Evolutionary conservation across 2,113 vertebrate species (phyloP), one percentile per base, ranked within the genome.

Genomic region (Ptilonorhynchus violaceus): DNA sequence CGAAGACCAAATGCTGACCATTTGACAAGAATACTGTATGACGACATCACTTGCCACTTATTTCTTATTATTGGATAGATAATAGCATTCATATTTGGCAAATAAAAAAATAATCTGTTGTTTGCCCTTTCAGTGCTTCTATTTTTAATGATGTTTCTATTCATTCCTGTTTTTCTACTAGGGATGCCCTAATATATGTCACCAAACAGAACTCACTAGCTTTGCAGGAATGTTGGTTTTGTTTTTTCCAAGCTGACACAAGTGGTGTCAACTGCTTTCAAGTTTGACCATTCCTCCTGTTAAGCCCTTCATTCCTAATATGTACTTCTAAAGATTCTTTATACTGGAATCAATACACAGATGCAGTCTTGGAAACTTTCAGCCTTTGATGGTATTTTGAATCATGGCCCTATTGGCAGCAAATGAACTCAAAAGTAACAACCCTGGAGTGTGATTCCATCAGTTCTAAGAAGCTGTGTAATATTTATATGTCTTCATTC

Each of bases 401-500:
- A 92, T 92, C 93, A 37, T 0, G 4, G 81, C 79, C 86, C 50
- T 84, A n/a, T 62, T 97, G 96, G 96, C 96, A 96, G 92, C 74
- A 91, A 92, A 77, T 60, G 63, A 92, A 88, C 62, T 93, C 85
- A 53, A 93, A 76, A 96, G 82, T 93, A 96, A 96, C 92, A 97
- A 68, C 53, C 41, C 55, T 75, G 47, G 64, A 95, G 93, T 85
- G 74, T 89, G 92, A 97, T 96, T 89, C 95, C 84, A 96, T 91
- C 95, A 91, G 92, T 86, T 96, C 90, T 95, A 94, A 95, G 96
- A 97, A 96, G 83, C 94, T 95, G 85, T 80, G 92, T 87, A 95
- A 93, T 97, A 97, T 97, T 97, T 96, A 96, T 95, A 93, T 92
- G 95, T 94, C 92, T 97, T 96, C 86, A 84, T 96, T 97, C 91